Evolutionary conservation across 2,113 vertebrate genomes (phyloP), one percentile per base, ranked within the genome.

Genomic region (Romanogobio albipinnatus): DNA sequence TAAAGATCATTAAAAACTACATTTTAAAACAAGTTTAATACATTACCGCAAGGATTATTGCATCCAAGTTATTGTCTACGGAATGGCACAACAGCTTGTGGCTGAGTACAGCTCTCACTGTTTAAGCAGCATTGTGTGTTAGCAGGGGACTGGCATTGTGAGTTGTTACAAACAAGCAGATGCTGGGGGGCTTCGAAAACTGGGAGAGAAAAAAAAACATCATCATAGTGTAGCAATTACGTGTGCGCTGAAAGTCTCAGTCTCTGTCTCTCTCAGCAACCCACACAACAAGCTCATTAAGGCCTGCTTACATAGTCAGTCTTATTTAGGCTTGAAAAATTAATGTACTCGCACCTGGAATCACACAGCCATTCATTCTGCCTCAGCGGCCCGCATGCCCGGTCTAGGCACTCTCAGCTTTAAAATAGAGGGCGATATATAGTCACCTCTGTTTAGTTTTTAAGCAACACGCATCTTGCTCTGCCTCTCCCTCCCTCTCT

Each of bases 271-370:
- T 91, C 92, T 78, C 91, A 92, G 91, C 92, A 93, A 91, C 93
- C 92, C 91, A 92, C 93, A 93, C 90, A 93, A 92, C 92, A 91
- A 91, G 90, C 91, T 94, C 92, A 94, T 94, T 93, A 94, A 86
- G 91, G 86, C 90, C 91, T 86, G 87, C 88, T 87, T 78, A 87
- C 90, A 91, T 89, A 90, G 91, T 92, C 88, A 89, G 91, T 92
- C 91, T 92, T 92, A 93, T 92, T 92, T 89, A 89, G 87, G 86
- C 59, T 89, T 89, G 91, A 93, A 88, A 90, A 92, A 92, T 92
- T 87, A 91, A 93, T 92, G 89, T 90, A 91, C 88, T 81, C 87
- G 87, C 92, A 92, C 91, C 91, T 92, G 91, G 91, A 91, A 89
- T 90, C 90, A 83, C 53, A 86, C 87, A 91, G 89, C 78, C 88